A percentile compares a stretch with the other conserved stretches of the same genome.
Conservation (phyloP, 2,797 vertebrate species). For the Rhodeus uyekii region DNA sequence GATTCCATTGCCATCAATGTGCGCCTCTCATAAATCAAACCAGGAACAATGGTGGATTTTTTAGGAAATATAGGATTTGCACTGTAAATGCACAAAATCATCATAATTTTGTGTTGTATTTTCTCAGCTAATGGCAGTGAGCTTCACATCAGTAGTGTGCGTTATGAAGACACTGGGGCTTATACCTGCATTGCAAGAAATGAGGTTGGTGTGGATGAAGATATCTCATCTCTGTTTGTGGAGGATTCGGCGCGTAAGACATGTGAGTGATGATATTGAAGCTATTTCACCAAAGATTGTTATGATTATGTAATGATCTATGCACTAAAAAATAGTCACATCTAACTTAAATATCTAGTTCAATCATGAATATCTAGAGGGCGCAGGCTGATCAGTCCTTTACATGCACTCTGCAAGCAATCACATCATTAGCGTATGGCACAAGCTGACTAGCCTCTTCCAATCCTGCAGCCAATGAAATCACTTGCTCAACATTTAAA, state of each 20-base stretch:
- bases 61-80: neutral
- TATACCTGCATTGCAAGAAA: slow-evolving; percentile 98
- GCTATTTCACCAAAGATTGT: neutral
- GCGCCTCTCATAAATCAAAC: neutral
- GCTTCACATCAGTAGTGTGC: slow-evolving; percentile 88
- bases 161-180: slow-evolving; percentile 96
- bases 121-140: slow-evolving; percentile 89
- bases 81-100: neutral
- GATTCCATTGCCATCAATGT: neutral
- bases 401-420: too few species aligned
- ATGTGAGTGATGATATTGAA: slow-evolving; percentile 74
- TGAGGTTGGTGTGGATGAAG: slow-evolving; percentile 95
- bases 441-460: too few species aligned
- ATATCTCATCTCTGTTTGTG: slow-evolving; percentile 96
- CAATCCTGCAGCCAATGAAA: too few species aligned
- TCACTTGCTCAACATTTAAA: too few species aligned
- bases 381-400: too few species aligned
- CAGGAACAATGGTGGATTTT: neutral
- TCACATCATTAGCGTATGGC: too few species aligned
- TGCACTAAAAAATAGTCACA: neutral
- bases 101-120: neutral
- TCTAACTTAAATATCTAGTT: too few species aligned
- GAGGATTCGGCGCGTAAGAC: slow-evolving; percentile 96
- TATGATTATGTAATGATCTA: neutral
- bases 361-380: too few species aligned